These are phyloP conservation scores for Alfaro cultratus DNA, from an alignment of 2,797 vertebrate species.

Conservation along the genomic window DNA sequence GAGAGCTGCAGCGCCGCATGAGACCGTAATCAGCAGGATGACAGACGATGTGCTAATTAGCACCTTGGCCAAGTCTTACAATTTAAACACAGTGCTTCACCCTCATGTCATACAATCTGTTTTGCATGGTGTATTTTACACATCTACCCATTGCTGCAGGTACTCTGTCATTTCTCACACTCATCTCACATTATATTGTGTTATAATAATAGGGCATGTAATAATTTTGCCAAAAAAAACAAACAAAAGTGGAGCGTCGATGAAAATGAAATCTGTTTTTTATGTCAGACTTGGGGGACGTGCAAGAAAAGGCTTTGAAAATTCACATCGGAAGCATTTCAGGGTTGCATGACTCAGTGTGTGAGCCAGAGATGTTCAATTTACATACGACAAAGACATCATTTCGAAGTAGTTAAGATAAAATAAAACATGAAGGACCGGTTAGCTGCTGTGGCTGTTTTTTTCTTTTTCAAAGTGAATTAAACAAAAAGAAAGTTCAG, in stretches of 20 bases:
- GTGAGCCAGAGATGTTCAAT: background rate
- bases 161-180: constrained; percentile 21
- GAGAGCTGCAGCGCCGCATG: constrained; percentile 23
- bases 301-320: background rate
- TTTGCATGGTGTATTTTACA: constrained; percentile 13
- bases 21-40: constrained; percentile 61
- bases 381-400: background rate
- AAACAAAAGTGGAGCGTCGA: background rate
- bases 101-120: constrained; percentile 31
- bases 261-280: background rate
- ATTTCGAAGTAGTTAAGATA: constrained; percentile 2
- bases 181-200: background rate
- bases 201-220: background rate
- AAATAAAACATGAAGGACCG: background rate
- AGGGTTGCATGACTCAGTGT: background rate
- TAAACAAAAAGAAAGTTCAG: background rate
- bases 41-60: constrained; percentile 64
- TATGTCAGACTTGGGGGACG: background rate
- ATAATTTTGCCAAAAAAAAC: background rate
- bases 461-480: background rate
- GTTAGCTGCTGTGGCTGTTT: background rate
- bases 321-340: background rate
- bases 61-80: constrained; percentile 49
- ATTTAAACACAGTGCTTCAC: constrained; percentile 35
- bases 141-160: constrained; percentile 41